phyloP scores from a whole-genome alignment of 2,888 invertebrate species.

The Mythimna ferrago region DNA sequence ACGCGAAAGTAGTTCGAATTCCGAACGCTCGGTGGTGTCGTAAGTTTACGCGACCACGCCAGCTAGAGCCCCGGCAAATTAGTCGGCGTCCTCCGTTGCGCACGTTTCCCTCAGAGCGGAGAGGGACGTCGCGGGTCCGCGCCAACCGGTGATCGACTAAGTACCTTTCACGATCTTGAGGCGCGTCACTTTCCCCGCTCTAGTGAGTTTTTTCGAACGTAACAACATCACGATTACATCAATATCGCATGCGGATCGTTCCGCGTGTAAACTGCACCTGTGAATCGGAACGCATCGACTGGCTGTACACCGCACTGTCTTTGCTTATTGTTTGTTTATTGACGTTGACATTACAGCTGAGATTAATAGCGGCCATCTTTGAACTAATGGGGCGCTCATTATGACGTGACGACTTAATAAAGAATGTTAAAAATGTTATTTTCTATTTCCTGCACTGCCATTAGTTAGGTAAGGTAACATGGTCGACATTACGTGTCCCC shows the following conservation, averaged over 20 bases:
- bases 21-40: conserved; percentile 85
- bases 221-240: conserved; percentile 88
- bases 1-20: conserved; percentile 90
- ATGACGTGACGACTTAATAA: conserved; percentile 50
- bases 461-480: conserved; percentile 56
- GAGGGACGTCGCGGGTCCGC: conserved; percentile 76
- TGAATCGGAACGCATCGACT: conserved; percentile 74
- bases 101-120: conserved; percentile 55
- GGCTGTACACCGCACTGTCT: conserved; percentile 51
- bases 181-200: conserved; percentile 89
- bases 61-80: conserved; percentile 78
- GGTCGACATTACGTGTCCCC: conserved; percentile 52
- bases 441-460: conserved; percentile 51
- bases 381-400: conserved; percentile 45
- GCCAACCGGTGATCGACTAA: conserved; percentile 78
- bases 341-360: conserved; percentile 49
- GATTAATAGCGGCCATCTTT: conserved; percentile 54
- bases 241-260: conserved; percentile 87
- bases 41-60: conserved; percentile 81
- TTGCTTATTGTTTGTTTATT: conserved; percentile 63
- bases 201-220: conserved; percentile 88
- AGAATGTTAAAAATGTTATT: conserved; percentile 54
- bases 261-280: conserved; percentile 81
- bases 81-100: conserved; percentile 64
- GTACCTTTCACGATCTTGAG: conserved; percentile 90